Conservation (phyloP, 2,797 vertebrate genomes). For the Rousettus madagascariensis region DNA sequence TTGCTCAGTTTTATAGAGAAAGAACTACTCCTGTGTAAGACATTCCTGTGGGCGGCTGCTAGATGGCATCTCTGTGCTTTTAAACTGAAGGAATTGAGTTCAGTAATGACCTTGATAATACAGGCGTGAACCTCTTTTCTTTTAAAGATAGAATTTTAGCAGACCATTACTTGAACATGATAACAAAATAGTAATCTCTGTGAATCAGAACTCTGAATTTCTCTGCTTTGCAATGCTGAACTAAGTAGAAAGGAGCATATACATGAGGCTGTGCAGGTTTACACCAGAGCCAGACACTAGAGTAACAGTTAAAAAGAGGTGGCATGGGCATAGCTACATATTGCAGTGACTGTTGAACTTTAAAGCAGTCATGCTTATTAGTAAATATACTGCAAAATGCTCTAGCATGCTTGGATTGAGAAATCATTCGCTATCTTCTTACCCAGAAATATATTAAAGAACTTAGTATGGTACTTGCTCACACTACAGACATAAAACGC, state of each 20-base stretch:
- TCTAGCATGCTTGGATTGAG: neutral
- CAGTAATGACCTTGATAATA: slow-evolving; percentile 77
- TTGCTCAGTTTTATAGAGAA: slow-evolving; percentile 59
- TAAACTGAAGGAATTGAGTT: slow-evolving; percentile 66
- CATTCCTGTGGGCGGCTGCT: slow-evolving; percentile 82
- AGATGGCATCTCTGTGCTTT: slow-evolving; percentile 86
- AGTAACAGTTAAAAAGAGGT: neutral
- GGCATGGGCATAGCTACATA: neutral
- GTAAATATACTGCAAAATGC: neutral
- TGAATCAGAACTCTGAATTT: slow-evolving; percentile 26
- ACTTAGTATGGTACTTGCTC: neutral
- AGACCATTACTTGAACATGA: slow-evolving; percentile 47
- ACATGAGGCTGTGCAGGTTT: neutral
- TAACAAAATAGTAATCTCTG: slow-evolving; percentile 24
- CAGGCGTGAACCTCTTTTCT: slow-evolving; percentile 21
- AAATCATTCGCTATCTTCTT: neutral
- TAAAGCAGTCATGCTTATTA: neutral
- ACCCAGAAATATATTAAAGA: neutral
- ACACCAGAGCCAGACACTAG: neutral
- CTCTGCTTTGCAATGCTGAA: neutral
- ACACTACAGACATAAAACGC: neutral
- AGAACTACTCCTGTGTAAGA: slow-evolving; percentile 33
- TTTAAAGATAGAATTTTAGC: slow-evolving; percentile 51
- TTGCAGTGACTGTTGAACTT: neutral
- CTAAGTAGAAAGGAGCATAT: neutral